These are phyloP conservation scores for Pygmarrhopalites habei DNA, from an alignment of 1,140 invertebrate species.

Conservation along the genomic window DNA sequence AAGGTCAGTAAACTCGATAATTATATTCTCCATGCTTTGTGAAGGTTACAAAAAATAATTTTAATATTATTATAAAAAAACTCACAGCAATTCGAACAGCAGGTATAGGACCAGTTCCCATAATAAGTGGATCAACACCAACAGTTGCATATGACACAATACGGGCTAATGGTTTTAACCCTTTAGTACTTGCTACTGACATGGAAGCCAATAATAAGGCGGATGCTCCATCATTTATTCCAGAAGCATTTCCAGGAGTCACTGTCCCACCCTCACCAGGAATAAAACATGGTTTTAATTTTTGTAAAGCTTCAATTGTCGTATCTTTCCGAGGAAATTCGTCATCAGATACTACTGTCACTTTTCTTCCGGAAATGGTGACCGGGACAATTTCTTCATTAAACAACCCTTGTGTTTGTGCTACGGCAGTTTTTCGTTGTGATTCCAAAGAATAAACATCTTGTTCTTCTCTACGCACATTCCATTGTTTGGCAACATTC, in stretches of 20 bases:
- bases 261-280: conserved; percentile 58
- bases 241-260: conserved; percentile 71
- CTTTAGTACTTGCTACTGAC: conserved; percentile 48
- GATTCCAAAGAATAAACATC: conserved; percentile 65
- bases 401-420: conserved; percentile 60
- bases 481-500: conserved; percentile 65
- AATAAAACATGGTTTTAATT: conserved; percentile 57
- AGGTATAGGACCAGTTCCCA: conserved; percentile 69
- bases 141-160: conserved; percentile 59
- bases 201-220: conserved; percentile 63
- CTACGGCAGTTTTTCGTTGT: conserved; percentile 60
- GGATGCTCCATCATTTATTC: conserved; percentile 81
- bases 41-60: too few species aligned
- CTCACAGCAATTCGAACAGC: conserved; percentile 59
- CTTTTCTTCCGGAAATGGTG: conserved; percentile 48
- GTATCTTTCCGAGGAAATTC: conserved; percentile 60
- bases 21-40: not conserved
- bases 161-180: conserved; percentile 53
- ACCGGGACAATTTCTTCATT: conserved; percentile 63
- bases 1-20: not conserved
- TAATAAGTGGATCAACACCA: conserved; percentile 64
- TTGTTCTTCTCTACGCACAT: conserved; percentile 63
- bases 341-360: conserved; percentile 50
- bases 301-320: conserved; percentile 53
- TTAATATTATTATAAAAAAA: too few species aligned